Evolutionary conservation across 2,113 vertebrate species (phyloP).

Genomic region (Paradoxurus hermaphroditus): DNA sequence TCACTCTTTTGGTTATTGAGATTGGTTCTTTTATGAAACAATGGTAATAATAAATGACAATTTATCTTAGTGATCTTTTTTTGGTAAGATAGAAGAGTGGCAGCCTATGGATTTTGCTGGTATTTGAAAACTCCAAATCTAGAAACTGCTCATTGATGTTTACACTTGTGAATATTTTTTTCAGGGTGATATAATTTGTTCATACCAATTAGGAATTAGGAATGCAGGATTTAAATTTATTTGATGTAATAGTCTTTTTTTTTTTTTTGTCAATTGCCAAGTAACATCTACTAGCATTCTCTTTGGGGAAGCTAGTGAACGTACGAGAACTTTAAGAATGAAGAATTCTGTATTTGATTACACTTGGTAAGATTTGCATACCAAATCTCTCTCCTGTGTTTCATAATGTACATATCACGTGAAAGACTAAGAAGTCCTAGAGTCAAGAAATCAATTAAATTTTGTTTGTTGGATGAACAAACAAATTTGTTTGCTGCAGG

Average conservation of each 20-base stretch:
- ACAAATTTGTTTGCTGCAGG: background rate
- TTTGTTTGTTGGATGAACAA: background rate
- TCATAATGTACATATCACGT: background rate
- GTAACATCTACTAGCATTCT: background rate
- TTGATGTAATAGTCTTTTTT: background rate
- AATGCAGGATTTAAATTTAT: background rate
- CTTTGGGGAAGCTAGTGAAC: background rate
- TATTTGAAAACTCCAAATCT: background rate
- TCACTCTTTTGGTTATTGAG: background rate
- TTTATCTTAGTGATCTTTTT: background rate
- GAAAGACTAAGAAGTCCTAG: slow-evolving; percentile 8
- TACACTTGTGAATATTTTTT: background rate
- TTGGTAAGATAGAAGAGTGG: background rate
- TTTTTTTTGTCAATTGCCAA: slow-evolving; percentile 7
- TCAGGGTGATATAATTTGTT: background rate
- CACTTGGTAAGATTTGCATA: background rate
- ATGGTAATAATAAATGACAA: background rate
- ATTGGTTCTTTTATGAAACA: background rate
- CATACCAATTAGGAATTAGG: background rate
- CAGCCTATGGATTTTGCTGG: background rate
- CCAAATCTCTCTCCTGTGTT: background rate
- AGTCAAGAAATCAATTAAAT: slow-evolving; percentile 18
- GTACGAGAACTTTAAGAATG: background rate
- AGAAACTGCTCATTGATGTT: background rate
- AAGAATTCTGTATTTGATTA: background rate